Evolutionary conservation across 2,113 vertebrate species (phyloP).

Genomic region (Aphelocoma coerulescens): DNA sequence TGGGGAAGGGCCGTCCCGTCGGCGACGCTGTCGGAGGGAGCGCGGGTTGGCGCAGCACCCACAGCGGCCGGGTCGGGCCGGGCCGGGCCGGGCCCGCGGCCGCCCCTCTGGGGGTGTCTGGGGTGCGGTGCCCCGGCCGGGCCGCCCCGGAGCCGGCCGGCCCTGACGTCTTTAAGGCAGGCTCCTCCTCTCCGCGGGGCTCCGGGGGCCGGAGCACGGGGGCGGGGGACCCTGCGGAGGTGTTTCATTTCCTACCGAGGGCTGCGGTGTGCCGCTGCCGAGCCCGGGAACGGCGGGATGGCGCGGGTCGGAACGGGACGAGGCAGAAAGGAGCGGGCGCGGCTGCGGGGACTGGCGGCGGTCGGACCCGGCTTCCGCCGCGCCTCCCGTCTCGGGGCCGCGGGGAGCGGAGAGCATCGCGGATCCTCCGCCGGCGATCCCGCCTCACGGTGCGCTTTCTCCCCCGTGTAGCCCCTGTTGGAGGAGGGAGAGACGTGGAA

Average conservation of each 20-base stretch:
- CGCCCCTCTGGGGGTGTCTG: neutral
- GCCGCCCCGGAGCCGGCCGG: neutral
- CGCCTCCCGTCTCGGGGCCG: neutral
- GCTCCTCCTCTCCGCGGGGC: conserved; percentile 57
- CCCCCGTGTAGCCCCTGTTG: conserved; percentile 80
- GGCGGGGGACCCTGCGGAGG: conserved; percentile 18
- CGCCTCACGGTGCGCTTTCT: conserved; percentile 18
- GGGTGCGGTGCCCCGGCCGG: neutral
- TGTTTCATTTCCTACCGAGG: conserved; percentile 57
- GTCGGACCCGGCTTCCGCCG: rapidly evolving
- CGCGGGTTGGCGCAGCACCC: neutral
- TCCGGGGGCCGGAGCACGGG: neutral
- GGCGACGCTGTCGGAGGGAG: neutral
- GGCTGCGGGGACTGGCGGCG: neutral
- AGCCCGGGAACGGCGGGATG: neutral
- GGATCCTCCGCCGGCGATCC: neutral
- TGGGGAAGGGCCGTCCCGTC: rapidly evolving
- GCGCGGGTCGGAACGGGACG: neutral
- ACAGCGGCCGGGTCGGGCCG: neutral
- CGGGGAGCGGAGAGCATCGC: neutral
- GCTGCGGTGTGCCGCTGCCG: neutral
- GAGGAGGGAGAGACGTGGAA: conserved; percentile 78
- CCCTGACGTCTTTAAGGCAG: conserved; percentile 52
- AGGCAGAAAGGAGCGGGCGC: neutral
- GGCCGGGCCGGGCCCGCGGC: neutral